A percentile compares a stretch with the other conserved stretches of the same genome.
Evolutionary conservation across 2,113 vertebrate species (phyloP).

Genomic region (Perca fluviatilis): DNA sequence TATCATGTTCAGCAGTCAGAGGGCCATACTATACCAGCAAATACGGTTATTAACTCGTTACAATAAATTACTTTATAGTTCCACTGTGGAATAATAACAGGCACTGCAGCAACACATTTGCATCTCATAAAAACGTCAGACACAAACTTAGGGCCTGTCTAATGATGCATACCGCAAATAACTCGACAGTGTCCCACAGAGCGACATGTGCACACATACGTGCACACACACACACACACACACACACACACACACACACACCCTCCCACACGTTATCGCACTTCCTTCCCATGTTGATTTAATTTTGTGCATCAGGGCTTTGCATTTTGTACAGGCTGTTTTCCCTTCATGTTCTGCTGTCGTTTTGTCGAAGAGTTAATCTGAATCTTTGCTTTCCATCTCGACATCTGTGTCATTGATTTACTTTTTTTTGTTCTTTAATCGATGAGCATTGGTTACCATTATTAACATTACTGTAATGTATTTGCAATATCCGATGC

Average conservation of each 20-base stretch:
- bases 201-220: not conserved
- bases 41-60: not conserved
- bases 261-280: conserved; percentile 39
- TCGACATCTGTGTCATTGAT: not conserved
- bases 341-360: not conserved
- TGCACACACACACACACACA: not conserved
- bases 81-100: conserved; percentile 7
- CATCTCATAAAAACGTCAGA: conserved; percentile 14
- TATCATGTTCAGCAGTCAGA: not conserved
- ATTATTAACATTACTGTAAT: not conserved
- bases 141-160: conserved; percentile 6
- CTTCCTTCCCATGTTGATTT: conserved; percentile 8
- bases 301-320: not conserved
- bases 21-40: not conserved
- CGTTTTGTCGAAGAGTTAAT: not conserved
- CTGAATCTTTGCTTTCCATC: not conserved
- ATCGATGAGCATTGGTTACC: not conserved
- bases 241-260: not conserved
- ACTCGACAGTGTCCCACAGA: conserved; percentile 25
- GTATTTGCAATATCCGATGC: no score
- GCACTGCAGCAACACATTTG: conserved; percentile 10
- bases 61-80: conserved; percentile 10
- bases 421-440: not conserved
- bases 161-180: conserved; percentile 36
- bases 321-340: not conserved